phyloP scores from a whole-genome alignment of 2,888 invertebrate genomes.

The Cancer borealis region DNA sequence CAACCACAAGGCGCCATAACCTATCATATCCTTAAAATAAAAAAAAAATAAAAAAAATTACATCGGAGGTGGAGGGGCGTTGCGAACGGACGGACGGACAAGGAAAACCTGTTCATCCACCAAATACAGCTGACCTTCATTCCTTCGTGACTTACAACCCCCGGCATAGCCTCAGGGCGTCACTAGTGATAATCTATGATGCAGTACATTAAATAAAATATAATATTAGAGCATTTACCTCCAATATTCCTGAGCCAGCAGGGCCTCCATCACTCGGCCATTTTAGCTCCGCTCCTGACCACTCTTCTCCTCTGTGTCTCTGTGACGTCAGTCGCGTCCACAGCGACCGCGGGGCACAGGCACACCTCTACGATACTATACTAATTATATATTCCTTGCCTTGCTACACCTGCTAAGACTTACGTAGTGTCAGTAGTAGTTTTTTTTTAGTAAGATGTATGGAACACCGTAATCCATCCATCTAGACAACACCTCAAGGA shows the following conservation, averaged over 20 bases:
- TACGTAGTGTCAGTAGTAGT: no score
- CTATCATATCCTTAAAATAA: no score
- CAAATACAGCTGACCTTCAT: neutral
- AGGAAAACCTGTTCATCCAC: neutral
- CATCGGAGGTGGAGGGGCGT: neutral
- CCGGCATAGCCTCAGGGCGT: neutral
- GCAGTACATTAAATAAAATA: neutral
- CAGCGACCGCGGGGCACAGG: neutral
- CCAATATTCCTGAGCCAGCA: neutral
- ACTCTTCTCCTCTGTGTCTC: neutral
- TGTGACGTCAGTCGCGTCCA: slow-evolving; percentile 24
- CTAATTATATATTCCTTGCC: neutral
- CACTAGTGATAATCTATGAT: neutral
- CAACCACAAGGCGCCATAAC: no score
- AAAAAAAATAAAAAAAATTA: no score
- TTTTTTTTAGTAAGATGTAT: no score
- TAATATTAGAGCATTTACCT: neutral
- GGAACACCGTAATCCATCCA: no score
- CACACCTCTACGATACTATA: neutral
- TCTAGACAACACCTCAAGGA: neutral
- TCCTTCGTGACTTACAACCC: neutral
- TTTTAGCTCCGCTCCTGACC: neutral
- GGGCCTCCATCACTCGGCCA: slow-evolving; percentile 23
- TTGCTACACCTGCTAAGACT: neutral
- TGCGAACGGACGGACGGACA: neutral